A percentile compares a stretch with the other conserved stretches of the same genome.
Evolutionary conservation across 1,140 invertebrate species (phyloP).

Genomic region (Drosophila orena): DNA sequence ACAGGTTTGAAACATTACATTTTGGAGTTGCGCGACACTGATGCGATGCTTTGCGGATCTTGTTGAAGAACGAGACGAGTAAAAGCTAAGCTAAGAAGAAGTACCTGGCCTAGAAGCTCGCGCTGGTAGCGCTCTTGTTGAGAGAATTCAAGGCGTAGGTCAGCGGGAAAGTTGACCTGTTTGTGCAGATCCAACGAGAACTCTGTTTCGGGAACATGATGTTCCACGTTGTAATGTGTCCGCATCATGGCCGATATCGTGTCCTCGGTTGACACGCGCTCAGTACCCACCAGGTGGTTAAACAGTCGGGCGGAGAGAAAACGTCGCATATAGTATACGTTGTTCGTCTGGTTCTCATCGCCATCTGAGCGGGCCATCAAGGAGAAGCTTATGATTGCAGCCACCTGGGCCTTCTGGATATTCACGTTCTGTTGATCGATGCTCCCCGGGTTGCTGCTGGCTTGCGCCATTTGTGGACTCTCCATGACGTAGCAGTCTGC

Average conservation of each 20-base stretch:
- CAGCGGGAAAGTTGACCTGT: constrained; percentile 60
- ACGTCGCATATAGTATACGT: constrained; percentile 67
- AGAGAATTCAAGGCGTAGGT: constrained; percentile 50
- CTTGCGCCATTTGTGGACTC: constrained; percentile 75
- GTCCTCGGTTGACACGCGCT: constrained; percentile 74
- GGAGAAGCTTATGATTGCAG: constrained; percentile 69
- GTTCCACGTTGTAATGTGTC: constrained; percentile 47
- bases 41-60: constrained; percentile 55
- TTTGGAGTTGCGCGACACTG: constrained; percentile 47
- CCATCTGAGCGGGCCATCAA: constrained; percentile 40
- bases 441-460: constrained; percentile 70
- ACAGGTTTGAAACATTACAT: no score
- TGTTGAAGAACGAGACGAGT: constrained; percentile 66
- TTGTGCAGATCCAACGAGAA: not conserved
- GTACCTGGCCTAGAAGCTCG: constrained; percentile 73
- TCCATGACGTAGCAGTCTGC: constrained; percentile 81
- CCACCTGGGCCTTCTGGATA: constrained; percentile 76
- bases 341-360: constrained; percentile 33
- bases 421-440: constrained; percentile 82
- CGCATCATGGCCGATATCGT: constrained; percentile 69
- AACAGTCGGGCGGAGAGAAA: constrained; percentile 74
- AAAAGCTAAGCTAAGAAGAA: constrained; percentile 75
- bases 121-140: constrained; percentile 64
- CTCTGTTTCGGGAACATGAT: constrained; percentile 1
- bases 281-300: constrained; percentile 73